A percentile compares a stretch with the other conserved stretches of the same genome.
Conservation (phyloP, 2,888 invertebrate genomes). For the Ramazzottius varieornatus region DNA sequence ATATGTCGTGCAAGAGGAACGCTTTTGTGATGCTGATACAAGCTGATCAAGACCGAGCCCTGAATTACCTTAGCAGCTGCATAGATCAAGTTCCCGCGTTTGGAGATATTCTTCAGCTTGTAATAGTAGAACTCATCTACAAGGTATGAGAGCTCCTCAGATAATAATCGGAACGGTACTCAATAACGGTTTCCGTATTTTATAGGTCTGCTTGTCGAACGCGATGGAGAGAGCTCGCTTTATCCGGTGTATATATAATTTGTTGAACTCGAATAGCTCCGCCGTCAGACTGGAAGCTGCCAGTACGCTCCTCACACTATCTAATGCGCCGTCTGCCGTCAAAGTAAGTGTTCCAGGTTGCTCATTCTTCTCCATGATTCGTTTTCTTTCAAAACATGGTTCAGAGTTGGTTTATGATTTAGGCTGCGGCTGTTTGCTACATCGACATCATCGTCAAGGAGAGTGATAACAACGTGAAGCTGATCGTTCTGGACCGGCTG, state of each 20-base stretch:
- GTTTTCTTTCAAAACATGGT: not conserved
- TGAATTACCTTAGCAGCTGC: conserved; percentile 68
- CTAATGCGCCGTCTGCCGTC: conserved; percentile 88
- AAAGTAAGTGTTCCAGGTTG: too few species aligned
- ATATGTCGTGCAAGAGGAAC: conserved; percentile 95
- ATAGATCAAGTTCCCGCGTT: conserved; percentile 78
- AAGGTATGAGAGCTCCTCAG: conserved; percentile 37
- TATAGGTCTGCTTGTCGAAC: conserved; percentile 74
- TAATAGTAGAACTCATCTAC: conserved; percentile 94
- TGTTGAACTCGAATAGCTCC: conserved; percentile 74
- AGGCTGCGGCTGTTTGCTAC: conserved; percentile 86
- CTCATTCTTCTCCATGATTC: too few species aligned
- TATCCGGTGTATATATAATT: conserved; percentile 90
- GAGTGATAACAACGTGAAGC: conserved; percentile 96
- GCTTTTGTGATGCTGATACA: conserved; percentile 95
- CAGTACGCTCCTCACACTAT: conserved; percentile 82
- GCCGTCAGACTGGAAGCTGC: conserved; percentile 97
- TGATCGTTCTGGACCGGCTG: conserved; percentile 80
- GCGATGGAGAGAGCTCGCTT: conserved; percentile 82
- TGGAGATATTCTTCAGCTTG: conserved; percentile 86
- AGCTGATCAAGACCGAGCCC: conserved; percentile 66
- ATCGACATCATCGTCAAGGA: conserved; percentile 97
- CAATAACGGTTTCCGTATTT: conserved; percentile 6
- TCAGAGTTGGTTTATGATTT: conserved; percentile 6
- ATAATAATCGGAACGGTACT: not conserved